A percentile compares a stretch with the other conserved stretches of the same genome.
These are phyloP conservation scores for Dasyurus viverrinus DNA, from an alignment of 2,113 vertebrate species.

Conservation along the genomic window DNA sequence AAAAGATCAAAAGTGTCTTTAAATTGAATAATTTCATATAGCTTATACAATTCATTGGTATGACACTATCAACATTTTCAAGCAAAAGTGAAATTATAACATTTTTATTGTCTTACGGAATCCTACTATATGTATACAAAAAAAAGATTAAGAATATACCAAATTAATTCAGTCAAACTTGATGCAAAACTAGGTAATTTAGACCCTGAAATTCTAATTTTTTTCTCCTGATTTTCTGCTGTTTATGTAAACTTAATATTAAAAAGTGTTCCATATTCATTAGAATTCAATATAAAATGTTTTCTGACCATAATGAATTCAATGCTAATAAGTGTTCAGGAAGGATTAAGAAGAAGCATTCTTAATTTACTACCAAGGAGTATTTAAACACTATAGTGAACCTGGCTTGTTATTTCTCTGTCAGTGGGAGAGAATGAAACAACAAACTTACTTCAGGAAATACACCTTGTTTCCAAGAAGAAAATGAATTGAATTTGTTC, in stretches of 20 bases:
- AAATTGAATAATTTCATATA: not conserved
- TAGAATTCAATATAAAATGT: not conserved
- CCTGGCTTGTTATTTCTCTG: constrained; percentile 61
- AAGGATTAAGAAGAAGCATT: not conserved
- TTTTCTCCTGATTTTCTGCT: not conserved
- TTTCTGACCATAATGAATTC: not conserved
- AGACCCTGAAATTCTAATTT: not conserved
- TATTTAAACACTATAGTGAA: not conserved
- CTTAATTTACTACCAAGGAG: not conserved
- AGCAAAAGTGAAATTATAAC: not conserved
- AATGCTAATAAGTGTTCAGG: not conserved
- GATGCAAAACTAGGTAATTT: not conserved
- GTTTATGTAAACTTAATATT: not conserved
- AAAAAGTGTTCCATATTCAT: not conserved
- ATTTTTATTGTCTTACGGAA: not conserved
- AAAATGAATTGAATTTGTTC: constrained; percentile 72
- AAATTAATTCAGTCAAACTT: not conserved
- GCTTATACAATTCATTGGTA: not conserved
- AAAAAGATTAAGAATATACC: not conserved
- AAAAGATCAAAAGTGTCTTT: not conserved
- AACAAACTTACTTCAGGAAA: constrained; percentile 53
- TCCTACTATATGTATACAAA: not conserved
- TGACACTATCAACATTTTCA: not conserved
- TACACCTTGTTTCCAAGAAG: constrained; percentile 58
- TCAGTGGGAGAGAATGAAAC: constrained; percentile 55